Base-by-base conservation (phyloP, 2,888 invertebrate genomes). In the Stratiomys singularior region DNA sequence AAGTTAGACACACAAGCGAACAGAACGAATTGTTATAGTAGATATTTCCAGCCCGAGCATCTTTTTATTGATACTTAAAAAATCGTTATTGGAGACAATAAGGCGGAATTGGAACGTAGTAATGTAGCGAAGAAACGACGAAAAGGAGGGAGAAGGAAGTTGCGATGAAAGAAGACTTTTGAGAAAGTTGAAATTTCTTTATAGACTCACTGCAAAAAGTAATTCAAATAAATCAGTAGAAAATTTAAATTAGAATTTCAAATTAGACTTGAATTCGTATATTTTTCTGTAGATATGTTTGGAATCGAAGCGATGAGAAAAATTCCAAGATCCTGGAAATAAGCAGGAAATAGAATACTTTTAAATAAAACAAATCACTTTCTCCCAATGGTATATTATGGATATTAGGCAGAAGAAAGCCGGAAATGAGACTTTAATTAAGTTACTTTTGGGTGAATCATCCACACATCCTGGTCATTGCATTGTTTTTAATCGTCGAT, bases 31-130 rank as follows among this genome's bases (percentile, higher is more conserved):
- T 13, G 15, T 5, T 9, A 52, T 52, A 15, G 37, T 9, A 52
- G 18, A 18, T 15, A 52, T 52, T 52, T 52, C 52, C 3, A 18
- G 18, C 37, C 37, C 52, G 15, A 60, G 13, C 21, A 67, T 67
- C 67, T 67, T 67, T 37, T 67, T 67, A 67, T 67, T 67, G 67
- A 67, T 67, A 67, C 67, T 67, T 67, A 46, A 67, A 67, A 67
- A 67, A 67, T 67, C 18, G 37, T 67, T 46, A 30, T 67, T 46
- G 44, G 44, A 67, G 67, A 67, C 67, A 67, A 67, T 67, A 67
- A 11, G 44, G 21, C 37, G 21, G 46, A 37, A 44, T 9, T 64
- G 64, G n/a, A 64, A n/a, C 25, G 37, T 28, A n/a, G n/a, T n/a
- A 23, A 13, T 25, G 13, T 25, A 52, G 7, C 52, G 18, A 15